Base-by-base conservation (phyloP, 2,888 invertebrate genomes). In the Ornithoptera priamus region DNA sequence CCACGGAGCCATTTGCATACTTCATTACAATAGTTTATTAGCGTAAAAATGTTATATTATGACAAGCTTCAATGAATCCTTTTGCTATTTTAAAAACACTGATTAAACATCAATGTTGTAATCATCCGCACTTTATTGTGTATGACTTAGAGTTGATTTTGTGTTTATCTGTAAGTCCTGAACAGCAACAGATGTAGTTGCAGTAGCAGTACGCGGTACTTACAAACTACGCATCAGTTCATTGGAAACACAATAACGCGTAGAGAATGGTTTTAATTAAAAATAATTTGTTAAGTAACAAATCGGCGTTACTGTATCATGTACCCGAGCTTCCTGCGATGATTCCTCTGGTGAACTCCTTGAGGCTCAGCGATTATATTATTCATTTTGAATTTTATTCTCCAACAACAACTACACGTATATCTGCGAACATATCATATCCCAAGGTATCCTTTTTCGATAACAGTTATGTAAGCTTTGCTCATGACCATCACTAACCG, bases 201-300 rank as follows among this genome's bases (percentile, higher is more conserved):
- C 7, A 7, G 39, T 0, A 39, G 39, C 10, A 39, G 39, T 39
- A 24, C 24, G 22, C 22, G 58, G 4, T 5, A 22, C 5, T 58
- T 58, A 30, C 24, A 22, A 22, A 58, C 24, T 20, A 57, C 20
- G 58, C 15, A 22, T 24, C 58, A 22, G 22, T 10, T 24, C 17
- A 58, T 22, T 58, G 22, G 22, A 58, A 58, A 58, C 15, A 58
- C 58, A 58, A 58, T 58, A 24, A 24, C 6, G 58, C 58, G 58
- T 20, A 22, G 15, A 30, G 58, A 58, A 58, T 58, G 30, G 8
- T 58, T 58, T 58, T 58, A 58, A 58, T 58, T 58, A 58, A 58
- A 30, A 58, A 20, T 22, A 22, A 17, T 58, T 10, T 58, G 58
- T 58, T 17, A 12, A 22, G 58, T 58, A 58, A 58, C 58, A 22